These are phyloP conservation scores for Apodemia duryi DNA, from an alignment of 2,888 invertebrate species.

Conservation along the genomic window DNA sequence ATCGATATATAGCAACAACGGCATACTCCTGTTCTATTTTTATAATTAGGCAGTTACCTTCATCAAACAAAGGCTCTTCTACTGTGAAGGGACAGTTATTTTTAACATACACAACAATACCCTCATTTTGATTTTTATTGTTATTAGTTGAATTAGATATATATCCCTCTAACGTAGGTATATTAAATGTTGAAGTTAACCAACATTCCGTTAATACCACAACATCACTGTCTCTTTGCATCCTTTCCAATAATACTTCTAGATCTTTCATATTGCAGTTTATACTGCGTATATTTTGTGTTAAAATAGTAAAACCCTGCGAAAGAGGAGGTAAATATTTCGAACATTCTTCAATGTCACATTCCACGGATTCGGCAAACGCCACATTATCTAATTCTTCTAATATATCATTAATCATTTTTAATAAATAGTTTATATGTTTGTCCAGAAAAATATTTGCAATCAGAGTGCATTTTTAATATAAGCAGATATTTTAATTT, in stretches of 20 bases:
- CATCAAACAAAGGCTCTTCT: neutral
- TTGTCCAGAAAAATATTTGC: too few relatives aligned
- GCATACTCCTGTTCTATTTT: neutral
- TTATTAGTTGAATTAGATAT: neutral
- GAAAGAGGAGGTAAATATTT: too few relatives aligned
- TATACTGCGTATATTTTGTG: neutral
- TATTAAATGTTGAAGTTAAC: neutral
- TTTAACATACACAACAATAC: neutral
- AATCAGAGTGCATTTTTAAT: too few relatives aligned
- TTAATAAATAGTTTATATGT: too few relatives aligned
- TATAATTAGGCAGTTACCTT: neutral
- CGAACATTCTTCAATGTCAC: too few relatives aligned
- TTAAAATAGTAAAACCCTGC: neutral
- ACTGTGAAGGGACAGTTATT: neutral
- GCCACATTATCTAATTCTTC: neutral
- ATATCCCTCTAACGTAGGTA: neutral
- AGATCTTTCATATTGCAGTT: constrained; percentile 1
- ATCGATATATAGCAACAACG: neutral
- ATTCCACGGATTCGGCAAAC: neutral
- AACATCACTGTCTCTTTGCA: neutral
- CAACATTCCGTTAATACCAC: neutral
- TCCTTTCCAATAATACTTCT: neutral
- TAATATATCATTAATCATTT: too few relatives aligned
- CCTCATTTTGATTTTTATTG: neutral
- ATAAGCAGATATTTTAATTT: too few relatives aligned